Percentiles rank a stretch among this genome's conserved stretches.
phyloP scores from a whole-genome alignment of 2,113 vertebrate genomes.

The Hylia prasina region DNA sequence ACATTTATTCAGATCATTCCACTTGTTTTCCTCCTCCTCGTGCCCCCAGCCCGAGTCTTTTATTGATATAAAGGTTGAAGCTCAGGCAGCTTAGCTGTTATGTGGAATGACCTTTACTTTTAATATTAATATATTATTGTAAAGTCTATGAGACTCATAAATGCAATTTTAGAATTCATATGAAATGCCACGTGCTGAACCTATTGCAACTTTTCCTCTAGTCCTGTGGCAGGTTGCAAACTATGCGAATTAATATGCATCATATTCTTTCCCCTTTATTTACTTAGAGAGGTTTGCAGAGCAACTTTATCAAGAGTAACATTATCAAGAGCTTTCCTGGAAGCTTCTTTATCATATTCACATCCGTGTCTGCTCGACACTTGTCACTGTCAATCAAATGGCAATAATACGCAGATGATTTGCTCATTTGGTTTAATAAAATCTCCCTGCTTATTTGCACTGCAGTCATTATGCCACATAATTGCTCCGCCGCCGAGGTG shows the following conservation, averaged over 20 bases:
- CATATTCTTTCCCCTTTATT: conserved; percentile 78
- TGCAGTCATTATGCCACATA: conserved; percentile 97
- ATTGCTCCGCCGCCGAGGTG: conserved; percentile 91
- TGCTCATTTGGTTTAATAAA: conserved; percentile 99
- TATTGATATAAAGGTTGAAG: conserved; percentile 90
- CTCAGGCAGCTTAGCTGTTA: conserved; percentile 92
- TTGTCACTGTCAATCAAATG: conserved; percentile 99
- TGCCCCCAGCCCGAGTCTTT: conserved; percentile 62
- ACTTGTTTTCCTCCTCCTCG: conserved; percentile 66
- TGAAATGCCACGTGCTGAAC: conserved; percentile 86
- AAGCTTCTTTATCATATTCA: conserved; percentile 92
- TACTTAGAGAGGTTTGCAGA: conserved; percentile 85
- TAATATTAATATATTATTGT: conserved; percentile 96
- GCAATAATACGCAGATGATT: conserved; percentile 98
- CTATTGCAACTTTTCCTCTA: conserved; percentile 65
- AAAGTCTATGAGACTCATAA: conserved; percentile 87
- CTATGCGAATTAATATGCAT: conserved; percentile 91
- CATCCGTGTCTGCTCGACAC: conserved; percentile 86
- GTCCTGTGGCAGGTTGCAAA: conserved; percentile 67
- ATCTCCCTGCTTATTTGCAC: conserved; percentile 98
- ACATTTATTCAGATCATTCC: conserved; percentile 61
- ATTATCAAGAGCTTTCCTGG: conserved; percentile 95
- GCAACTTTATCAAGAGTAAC: conserved; percentile 97
- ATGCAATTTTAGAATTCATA: conserved; percentile 90
- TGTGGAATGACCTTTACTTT: conserved; percentile 95